Evolutionary conservation across 2,888 invertebrate species (phyloP).

Genomic region (Ophioninae sp.): DNA sequence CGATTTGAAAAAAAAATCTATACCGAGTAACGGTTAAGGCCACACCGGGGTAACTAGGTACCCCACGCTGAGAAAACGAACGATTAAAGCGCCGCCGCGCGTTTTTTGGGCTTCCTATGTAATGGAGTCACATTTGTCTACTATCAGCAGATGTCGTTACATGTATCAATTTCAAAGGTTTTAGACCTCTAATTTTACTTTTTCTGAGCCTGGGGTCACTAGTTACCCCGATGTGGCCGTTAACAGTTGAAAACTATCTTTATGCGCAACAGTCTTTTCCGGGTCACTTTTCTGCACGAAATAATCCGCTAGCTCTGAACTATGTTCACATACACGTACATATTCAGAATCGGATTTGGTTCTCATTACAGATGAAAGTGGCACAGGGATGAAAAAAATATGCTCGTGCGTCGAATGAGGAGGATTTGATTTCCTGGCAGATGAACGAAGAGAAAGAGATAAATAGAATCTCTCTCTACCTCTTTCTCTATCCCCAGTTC

Average conservation of each 20-base stretch:
- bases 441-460: conserved; percentile 2
- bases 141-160: too few relatives aligned
- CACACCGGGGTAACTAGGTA: too few relatives aligned
- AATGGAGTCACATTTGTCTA: too few relatives aligned
- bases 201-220: too few relatives aligned
- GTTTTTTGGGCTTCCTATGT: too few relatives aligned
- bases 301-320: conserved; percentile 25
- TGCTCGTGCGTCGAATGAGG: conserved; percentile 28
- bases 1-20: too few relatives aligned
- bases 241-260: not conserved
- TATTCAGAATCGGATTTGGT: conserved; percentile 13
- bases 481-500: not conserved
- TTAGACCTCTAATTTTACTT: too few relatives aligned
- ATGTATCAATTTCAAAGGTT: too few relatives aligned
- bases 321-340: not conserved
- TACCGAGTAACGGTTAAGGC: too few relatives aligned
- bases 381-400: conserved; percentile 20
- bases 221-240: too few relatives aligned
- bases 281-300: conserved; percentile 7
- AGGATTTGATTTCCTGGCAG: conserved; percentile 19
- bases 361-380: not conserved
- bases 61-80: too few relatives aligned
- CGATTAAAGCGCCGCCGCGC: too few relatives aligned
- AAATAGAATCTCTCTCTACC: not conserved
- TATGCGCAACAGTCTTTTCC: conserved; percentile 9